Conservation (phyloP, 2,797 vertebrate genomes). For the Neosalanx taihuensis region DNA sequence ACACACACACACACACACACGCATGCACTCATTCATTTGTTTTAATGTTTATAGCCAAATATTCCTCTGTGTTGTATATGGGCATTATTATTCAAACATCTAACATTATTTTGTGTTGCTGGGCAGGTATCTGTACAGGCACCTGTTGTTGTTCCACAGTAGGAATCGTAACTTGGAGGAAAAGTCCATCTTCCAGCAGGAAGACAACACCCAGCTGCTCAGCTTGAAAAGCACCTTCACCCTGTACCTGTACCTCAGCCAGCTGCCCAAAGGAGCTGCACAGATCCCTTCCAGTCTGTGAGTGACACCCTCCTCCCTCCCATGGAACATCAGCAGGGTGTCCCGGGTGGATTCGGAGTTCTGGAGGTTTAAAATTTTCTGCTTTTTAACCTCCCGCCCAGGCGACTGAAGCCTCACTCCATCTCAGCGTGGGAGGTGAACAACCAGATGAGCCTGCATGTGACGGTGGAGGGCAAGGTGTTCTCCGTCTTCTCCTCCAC, state of each 20-base stretch:
- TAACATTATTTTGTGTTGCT: constrained; percentile 19
- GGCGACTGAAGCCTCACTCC: constrained; percentile 81
- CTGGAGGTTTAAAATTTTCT: neutral
- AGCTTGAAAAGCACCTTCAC: constrained; percentile 78
- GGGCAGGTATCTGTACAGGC: constrained; percentile 89
- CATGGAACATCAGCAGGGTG: too few relatives aligned
- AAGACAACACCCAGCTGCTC: constrained; percentile 75
- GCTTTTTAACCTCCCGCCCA: constrained; percentile 42
- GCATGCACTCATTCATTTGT: neutral
- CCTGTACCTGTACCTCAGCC: constrained; percentile 89
- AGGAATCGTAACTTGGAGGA: constrained; percentile 75
- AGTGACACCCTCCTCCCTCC: constrained; percentile 47
- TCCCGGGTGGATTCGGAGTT: neutral
- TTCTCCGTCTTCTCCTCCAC: constrained; percentile 79
- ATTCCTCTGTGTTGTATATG: neutral
- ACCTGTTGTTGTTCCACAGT: constrained; percentile 89
- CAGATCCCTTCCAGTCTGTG: constrained; percentile 81
- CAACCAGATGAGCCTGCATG: constrained; percentile 86
- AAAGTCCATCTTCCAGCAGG: constrained; percentile 84
- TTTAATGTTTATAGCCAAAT: neutral
- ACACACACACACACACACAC: neutral
- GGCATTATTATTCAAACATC: neutral
- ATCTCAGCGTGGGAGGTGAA: constrained; percentile 81
- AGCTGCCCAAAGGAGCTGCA: constrained; percentile 89
- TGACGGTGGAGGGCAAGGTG: constrained; percentile 85